Conservation (phyloP, 2,113 vertebrate species). For the Pelecanus crispus region DNA sequence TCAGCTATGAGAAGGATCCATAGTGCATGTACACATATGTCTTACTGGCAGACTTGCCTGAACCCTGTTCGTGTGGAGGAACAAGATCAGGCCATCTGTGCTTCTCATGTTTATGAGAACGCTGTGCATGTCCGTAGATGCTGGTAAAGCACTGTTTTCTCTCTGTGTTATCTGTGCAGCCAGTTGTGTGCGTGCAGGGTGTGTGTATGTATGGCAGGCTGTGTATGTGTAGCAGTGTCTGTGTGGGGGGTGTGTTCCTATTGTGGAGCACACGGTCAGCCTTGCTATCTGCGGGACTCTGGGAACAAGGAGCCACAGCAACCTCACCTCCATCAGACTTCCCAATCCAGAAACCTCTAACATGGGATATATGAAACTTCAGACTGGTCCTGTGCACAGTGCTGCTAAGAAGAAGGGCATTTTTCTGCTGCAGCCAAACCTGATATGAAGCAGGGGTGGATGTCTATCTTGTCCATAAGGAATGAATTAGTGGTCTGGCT, state of each 20-base stretch:
- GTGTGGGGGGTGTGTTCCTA: accelerated
- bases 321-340: not conserved
- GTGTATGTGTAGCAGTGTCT: not conserved
- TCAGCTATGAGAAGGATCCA: not conserved
- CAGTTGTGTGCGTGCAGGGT: not conserved
- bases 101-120: not conserved
- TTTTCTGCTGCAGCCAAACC: not conserved
- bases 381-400: not conserved
- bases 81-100: not conserved
- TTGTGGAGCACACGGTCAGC: not conserved
- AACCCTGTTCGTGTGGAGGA: not conserved
- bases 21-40: not conserved
- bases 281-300: accelerated
- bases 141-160: not conserved
- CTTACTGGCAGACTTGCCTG: not conserved
- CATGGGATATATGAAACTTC: not conserved
- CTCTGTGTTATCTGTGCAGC: not conserved
- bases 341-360: not conserved
- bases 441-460: not conserved
- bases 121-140: not conserved
- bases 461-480: not conserved
- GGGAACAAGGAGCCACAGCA: not conserved
- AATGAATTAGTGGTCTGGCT: not conserved
- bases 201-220: not conserved
- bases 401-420: not conserved